phyloP scores from a whole-genome alignment of 2,888 invertebrate species.

The Athrips mouffetella region DNA sequence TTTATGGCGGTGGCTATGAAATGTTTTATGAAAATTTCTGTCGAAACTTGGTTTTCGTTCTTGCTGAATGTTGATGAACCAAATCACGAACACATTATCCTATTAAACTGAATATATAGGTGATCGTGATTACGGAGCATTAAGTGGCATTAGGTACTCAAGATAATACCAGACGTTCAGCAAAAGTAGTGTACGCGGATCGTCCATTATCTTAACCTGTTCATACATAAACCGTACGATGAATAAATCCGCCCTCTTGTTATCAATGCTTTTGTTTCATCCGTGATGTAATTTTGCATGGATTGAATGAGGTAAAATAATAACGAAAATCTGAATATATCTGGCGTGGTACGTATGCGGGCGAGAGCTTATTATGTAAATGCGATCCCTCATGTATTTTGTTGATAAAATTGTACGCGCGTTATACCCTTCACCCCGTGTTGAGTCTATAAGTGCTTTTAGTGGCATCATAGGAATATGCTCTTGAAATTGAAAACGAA shows the following conservation, averaged over 20 bases:
- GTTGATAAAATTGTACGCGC: conserved; percentile 58
- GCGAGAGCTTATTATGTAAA: conserved; percentile 63
- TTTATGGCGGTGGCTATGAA: not conserved
- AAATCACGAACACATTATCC: conserved; percentile 8
- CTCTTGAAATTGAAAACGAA: not conserved
- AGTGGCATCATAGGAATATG: not conserved
- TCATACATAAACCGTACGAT: conserved; percentile 37
- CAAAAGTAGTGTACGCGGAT: not conserved
- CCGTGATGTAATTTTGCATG: conserved; percentile 36
- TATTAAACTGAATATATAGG: conserved; percentile 3
- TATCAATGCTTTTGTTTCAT: conserved; percentile 52
- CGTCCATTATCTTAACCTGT: conserved; percentile 20
- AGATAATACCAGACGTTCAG: conserved; percentile 6
- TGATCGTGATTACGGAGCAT: conserved; percentile 5
- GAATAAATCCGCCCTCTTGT: conserved; percentile 45
- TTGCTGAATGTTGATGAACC: not conserved
- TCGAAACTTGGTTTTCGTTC: not conserved
- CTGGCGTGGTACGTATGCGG: conserved; percentile 46
- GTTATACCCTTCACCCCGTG: conserved; percentile 21
- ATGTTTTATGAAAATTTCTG: not conserved
- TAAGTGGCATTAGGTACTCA: conserved; percentile 9
- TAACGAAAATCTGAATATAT: conserved; percentile 62
- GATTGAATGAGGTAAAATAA: conserved; percentile 61
- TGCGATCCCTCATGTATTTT: conserved; percentile 57
- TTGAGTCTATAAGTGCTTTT: not conserved